Conservation (phyloP, 30 jellyfish, hydroid and myxozoan species). For the Aurelia aurita region DNA sequence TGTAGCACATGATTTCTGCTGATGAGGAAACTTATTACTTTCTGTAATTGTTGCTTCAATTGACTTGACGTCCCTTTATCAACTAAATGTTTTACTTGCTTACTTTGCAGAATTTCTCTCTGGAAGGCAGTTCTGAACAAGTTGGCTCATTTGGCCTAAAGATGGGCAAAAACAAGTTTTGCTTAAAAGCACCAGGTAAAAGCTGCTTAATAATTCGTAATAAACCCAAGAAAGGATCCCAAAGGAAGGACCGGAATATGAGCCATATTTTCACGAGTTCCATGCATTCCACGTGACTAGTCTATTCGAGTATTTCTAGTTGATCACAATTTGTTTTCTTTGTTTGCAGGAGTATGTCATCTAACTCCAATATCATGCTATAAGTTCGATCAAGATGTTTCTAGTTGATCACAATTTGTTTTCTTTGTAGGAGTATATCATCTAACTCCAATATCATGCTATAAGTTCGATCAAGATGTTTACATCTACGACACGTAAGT, state of each 20-base stretch:
- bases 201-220: too few species aligned
- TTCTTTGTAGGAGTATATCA: constrained; percentile 78
- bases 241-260: too few species aligned
- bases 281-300: too few species aligned
- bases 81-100: neutral
- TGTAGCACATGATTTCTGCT: too few species aligned
- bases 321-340: neutral
- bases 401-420: neutral
- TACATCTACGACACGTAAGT: constrained; percentile 94
- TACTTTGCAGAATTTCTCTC: constrained; percentile 73
- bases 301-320: too few species aligned
- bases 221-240: too few species aligned
- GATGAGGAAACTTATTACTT: too few species aligned
- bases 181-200: constrained; percentile 91
- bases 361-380: constrained; percentile 94
- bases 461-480: constrained; percentile 81
- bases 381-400: constrained; percentile 66
- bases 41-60: too few species aligned
- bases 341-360: constrained; percentile 84
- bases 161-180: constrained; percentile 93
- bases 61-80: too few species aligned
- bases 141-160: constrained; percentile 92
- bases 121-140: constrained; percentile 85
- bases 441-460: constrained; percentile 92
- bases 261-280: too few species aligned